Evolutionary conservation across 2,797 vertebrate genomes (phyloP), one percentile per base, ranked within the genome.

Genomic region (Melanotaenia pygmaea): DNA sequence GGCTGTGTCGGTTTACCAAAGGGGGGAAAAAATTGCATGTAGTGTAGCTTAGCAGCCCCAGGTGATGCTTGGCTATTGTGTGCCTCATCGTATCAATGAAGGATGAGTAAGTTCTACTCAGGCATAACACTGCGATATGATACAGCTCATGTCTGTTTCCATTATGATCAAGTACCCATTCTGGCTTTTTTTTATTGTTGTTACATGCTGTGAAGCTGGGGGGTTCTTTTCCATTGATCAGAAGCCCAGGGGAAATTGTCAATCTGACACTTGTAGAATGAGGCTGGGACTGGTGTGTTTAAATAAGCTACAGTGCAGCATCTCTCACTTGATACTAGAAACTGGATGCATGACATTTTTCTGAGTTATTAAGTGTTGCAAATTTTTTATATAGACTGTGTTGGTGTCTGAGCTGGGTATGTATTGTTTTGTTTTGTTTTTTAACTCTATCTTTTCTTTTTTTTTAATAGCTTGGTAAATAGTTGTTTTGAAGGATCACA

Each of bases 11-110:
- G 32, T 73, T 30, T 51, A 60, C 59, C n/a, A 65, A 37, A 63
- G 37, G 38, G 53, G 37, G 38, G 53, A 34, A 61, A 47, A 43
- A 66, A 56, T 62, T 72, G 11, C 9, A 1, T 72, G 37, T 56
- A 34, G 47, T 70, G 57, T 59, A 22, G 58, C 59, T 72, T 59
- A 62, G 69, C 22, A 65, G 77, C 67, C 84, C 70, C 72, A 26
- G 63, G 64, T 85, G 87, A 77, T 60, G 71, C 43, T 11, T 57
- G 45, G 62, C 59, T 56, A 12, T 64, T 68, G 34, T 57, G 77
- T 84, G 84, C 59, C 86, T 72, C 72, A 78, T 84, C 77, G 67
- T 70, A 92, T 92, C 77, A 80, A 69, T 86, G 71, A 79, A 82
- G 79, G 76, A 63, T 89, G 82, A 86, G 59, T 83, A 69, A 64